Conservation (phyloP, 2,888 invertebrate species). For the Spodoptera littoralis region DNA sequence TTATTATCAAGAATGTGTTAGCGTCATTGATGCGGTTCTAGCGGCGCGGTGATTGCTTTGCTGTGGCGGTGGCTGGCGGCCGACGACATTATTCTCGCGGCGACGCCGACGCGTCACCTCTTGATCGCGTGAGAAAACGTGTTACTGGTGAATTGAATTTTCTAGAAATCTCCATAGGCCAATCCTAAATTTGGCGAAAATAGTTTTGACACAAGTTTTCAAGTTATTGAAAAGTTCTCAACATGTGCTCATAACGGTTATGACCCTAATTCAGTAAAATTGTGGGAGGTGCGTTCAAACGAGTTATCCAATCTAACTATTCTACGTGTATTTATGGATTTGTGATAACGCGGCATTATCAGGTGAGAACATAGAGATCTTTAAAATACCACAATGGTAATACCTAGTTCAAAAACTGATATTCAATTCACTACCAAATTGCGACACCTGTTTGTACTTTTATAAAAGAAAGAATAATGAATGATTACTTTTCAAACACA, state of each 20-base stretch:
- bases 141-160: constrained; percentile 72
- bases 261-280: constrained; percentile 45
- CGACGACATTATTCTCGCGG: constrained; percentile 78
- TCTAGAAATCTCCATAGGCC: constrained; percentile 71
- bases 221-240: constrained; percentile 41
- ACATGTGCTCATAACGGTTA: constrained; percentile 61
- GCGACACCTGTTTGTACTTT: constrained; percentile 25
- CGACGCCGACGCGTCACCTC: constrained; percentile 83
- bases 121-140: constrained; percentile 75
- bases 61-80: constrained; percentile 73
- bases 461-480: background rate
- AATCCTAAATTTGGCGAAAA: constrained; percentile 35
- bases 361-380: constrained; percentile 30
- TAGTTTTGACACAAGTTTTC: constrained; percentile 22
- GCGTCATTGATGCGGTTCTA: constrained; percentile 78
- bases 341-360: background rate
- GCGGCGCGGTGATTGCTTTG: constrained; percentile 72
- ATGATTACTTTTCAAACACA: background rate
- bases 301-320: constrained; percentile 6
- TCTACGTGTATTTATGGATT: constrained; percentile 16
- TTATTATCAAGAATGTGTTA: constrained; percentile 69
- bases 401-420: background rate
- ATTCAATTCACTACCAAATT: constrained; percentile 15
- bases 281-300: constrained; percentile 32
- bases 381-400: background rate